Percentiles rank a stretch among this genome's conserved stretches.
Conservation (phyloP, 2,888 invertebrate species). For the Macaria liturata region DNA sequence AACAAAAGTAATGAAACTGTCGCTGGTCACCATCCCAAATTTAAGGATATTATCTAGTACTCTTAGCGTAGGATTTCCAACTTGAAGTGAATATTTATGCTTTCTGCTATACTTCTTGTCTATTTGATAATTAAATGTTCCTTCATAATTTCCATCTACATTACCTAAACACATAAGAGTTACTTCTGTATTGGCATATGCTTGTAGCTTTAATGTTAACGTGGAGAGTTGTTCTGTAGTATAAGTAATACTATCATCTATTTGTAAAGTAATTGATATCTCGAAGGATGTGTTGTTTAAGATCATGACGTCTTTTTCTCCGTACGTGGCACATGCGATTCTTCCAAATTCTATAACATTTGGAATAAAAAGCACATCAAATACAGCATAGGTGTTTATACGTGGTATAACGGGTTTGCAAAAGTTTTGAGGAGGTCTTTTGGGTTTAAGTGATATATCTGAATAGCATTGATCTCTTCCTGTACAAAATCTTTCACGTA, state of each 20-base stretch:
- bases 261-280: conserved; percentile 49
- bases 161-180: conserved; percentile 54
- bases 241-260: conserved; percentile 54
- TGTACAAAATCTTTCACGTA: conserved; percentile 44
- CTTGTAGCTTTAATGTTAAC: conserved; percentile 49
- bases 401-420: conserved; percentile 45
- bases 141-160: conserved; percentile 50
- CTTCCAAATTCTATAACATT: conserved; percentile 62
- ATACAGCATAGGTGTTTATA: conserved; percentile 53
- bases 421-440: conserved; percentile 41
- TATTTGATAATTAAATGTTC: conserved; percentile 60
- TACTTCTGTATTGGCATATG: conserved; percentile 46
- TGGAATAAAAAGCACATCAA: conserved; percentile 57
- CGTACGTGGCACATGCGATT: conserved; percentile 60
- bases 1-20: conserved; percentile 65
- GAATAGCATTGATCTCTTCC: conserved; percentile 50
- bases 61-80: conserved; percentile 56
- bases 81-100: conserved; percentile 59
- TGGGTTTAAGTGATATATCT: conserved; percentile 29
- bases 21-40: conserved; percentile 74
- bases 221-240: conserved; percentile 48
- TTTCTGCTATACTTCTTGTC: conserved; percentile 57
- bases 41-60: conserved; percentile 61
- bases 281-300: conserved; percentile 61
- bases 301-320: conserved; percentile 52